These are phyloP conservation scores for Danio choprae DNA, from an alignment of 2,797 vertebrate species.

Conservation along the genomic window DNA sequence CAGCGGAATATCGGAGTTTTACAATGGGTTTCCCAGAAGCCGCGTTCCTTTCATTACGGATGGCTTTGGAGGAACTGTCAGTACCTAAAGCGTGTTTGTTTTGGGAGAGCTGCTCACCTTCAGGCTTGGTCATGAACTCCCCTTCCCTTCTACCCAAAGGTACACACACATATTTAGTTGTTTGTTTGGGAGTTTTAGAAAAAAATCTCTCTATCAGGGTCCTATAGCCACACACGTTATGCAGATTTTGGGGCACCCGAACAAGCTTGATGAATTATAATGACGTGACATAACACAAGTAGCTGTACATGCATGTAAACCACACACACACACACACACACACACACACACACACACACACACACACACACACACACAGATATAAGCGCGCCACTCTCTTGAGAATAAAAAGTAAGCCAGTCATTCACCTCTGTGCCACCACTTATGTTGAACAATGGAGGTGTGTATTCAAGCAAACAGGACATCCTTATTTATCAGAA, in stretches of 20 bases:
- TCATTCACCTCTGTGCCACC: slow-evolving; percentile 66
- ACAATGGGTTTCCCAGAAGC: slow-evolving; percentile 56
- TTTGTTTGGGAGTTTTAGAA: slow-evolving; percentile 66
- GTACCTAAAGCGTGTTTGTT: slow-evolving; percentile 61
- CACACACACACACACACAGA: not conserved
- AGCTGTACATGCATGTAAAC: slow-evolving; percentile 2
- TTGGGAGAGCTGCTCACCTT: slow-evolving; percentile 70
- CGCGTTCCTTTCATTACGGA: slow-evolving; percentile 54
- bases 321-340: not conserved
- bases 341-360: slow-evolving; percentile 2
- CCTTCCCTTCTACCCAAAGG: slow-evolving; percentile 60
- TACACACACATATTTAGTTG: slow-evolving; percentile 39
- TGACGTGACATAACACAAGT: slow-evolving; percentile 25
- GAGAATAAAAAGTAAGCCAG: slow-evolving; percentile 41
- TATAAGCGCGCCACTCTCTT: slow-evolving; percentile 3
- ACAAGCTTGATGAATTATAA: slow-evolving; percentile 27
- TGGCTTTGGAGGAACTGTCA: slow-evolving; percentile 43
- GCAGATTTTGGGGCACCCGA: slow-evolving; percentile 12
- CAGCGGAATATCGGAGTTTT: slow-evolving; percentile 37
- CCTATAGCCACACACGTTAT: not conserved
- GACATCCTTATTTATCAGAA: slow-evolving; percentile 83
- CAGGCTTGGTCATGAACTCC: slow-evolving; percentile 76
- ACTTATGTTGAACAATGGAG: slow-evolving; percentile 74
- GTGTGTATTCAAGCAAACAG: slow-evolving; percentile 75
- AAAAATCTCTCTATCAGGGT: slow-evolving; percentile 34